Evolutionary conservation across 2,888 invertebrate species (phyloP).

Genomic region (Ephialtes manifestator): DNA sequence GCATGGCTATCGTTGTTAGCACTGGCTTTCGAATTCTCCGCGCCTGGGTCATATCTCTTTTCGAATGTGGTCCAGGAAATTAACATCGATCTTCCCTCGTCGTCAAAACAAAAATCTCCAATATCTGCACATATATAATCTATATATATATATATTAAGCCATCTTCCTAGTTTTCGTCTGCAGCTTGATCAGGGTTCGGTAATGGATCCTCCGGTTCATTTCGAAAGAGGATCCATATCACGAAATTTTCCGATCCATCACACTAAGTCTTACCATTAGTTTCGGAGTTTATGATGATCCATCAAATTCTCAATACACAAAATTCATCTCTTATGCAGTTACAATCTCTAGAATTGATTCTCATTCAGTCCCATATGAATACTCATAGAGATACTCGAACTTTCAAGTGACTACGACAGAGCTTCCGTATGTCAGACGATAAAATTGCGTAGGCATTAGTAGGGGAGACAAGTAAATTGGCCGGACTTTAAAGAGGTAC

Average conservation of each 20-base stretch:
- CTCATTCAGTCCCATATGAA: not conserved
- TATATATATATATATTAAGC: not conserved
- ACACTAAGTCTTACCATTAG: not conserved
- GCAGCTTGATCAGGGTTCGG: conserved; percentile 40
- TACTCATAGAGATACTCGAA: not conserved
- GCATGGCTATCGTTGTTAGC: not conserved
- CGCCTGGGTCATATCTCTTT: conserved; percentile 3
- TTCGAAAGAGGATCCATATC: conserved; percentile 1
- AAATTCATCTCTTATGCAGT: not conserved
- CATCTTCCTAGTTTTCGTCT: not conserved
- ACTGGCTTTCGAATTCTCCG: not conserved
- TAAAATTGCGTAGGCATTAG: not conserved
- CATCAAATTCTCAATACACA: conserved; percentile 11
- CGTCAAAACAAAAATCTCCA: not conserved
- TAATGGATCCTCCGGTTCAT: conserved; percentile 62
- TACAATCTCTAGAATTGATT: not conserved
- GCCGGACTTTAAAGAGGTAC: too few species aligned
- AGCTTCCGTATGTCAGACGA: not conserved
- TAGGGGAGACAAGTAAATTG: too few species aligned
- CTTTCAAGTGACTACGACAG: not conserved
- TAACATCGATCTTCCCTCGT: conserved; percentile 11
- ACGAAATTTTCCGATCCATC: conserved; percentile 43
- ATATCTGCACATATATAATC: not conserved
- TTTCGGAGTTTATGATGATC: conserved; percentile 20
- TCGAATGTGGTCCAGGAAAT: conserved; percentile 6